Base-by-base conservation (phyloP, 2,113 vertebrate species). In the Rhipidura dahli region DNA sequence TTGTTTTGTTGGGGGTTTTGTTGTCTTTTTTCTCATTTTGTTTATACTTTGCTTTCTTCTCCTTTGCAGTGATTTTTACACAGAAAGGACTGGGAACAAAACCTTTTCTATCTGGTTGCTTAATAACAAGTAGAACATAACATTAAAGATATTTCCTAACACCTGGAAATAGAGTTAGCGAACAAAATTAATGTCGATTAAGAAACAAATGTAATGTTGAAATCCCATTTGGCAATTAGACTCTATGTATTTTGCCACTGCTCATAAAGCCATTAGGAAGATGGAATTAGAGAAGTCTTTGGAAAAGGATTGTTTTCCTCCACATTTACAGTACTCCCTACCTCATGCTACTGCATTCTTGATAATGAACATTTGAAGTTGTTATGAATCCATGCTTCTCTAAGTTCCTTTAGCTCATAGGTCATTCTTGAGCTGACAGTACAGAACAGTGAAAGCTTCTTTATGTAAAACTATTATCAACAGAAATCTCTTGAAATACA, bases 221-320 rank as follows among this genome's bases (percentile, higher is more conserved):
- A 89, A 94, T 89, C 39, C n/a, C 37, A 78, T 54, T 63, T 92
- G 60, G 47, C 82, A 94, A 68, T 73, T 91, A 73, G 81, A 83
- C 71, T 78, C 35, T 18, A 3, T 1, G 1, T 87, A 54, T 45
- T 81, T 68, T 54, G 10, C 13, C 42, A 59, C 14, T 89, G 60
- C 39, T 75, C 35, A 77, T 63, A 90, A 65, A 80, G 42, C 21
- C 27, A 50, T 56, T 66, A 66, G 35, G 37, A 91, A 28, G 18
- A 75, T 28, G 73, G 33, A 82, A 79, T 60, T 69, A 63, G 5
- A 42, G 23, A 79, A 54, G 28, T 17, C 15, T 89, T 72, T 77
- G 51, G 26, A 50, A 86, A 65, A 87, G 27, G 11, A 54, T 11
- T 42, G 13, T 15, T 93, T 86, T 80, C 23, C 13, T 84, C 19